These are phyloP conservation scores for Rattus norvegicus DNA, from an alignment of 2,113 vertebrate genomes.

Conservation along the genomic window DNA sequence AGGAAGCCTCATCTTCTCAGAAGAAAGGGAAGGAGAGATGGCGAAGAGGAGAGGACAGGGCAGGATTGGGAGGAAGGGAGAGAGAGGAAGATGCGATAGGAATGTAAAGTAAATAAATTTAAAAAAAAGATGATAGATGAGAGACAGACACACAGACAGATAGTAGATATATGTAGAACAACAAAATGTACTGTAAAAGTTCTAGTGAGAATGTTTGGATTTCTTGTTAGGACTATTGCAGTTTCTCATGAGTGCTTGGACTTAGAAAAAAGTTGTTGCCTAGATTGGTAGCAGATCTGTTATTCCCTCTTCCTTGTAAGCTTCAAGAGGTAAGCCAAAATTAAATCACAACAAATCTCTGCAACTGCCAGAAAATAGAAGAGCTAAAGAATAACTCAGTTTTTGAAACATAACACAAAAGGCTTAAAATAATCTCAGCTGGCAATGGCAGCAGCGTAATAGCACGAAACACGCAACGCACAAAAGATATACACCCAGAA, in stretches of 20 bases:
- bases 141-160: no score
- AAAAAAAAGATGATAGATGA: no score
- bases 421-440: conserved; percentile 57
- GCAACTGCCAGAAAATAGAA: conserved; percentile 24
- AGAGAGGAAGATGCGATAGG: no score
- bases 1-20: no score
- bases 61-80: no score
- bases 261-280: not conserved
- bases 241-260: not conserved
- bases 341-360: not conserved
- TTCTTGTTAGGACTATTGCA: not conserved
- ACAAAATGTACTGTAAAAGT: not conserved
- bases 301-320: conserved; percentile 15
- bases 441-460: not conserved
- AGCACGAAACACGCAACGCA: not conserved
- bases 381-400: conserved; percentile 37
- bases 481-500: conserved; percentile 46
- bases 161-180: not conserved
- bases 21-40: no score
- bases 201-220: not conserved
- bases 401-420: conserved; percentile 53
- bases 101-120: no score
- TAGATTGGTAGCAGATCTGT: not conserved
- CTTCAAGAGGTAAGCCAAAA: not conserved
- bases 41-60: no score